Base-by-base conservation (phyloP, 2,113 vertebrate genomes). In the Delphinus delphis region DNA sequence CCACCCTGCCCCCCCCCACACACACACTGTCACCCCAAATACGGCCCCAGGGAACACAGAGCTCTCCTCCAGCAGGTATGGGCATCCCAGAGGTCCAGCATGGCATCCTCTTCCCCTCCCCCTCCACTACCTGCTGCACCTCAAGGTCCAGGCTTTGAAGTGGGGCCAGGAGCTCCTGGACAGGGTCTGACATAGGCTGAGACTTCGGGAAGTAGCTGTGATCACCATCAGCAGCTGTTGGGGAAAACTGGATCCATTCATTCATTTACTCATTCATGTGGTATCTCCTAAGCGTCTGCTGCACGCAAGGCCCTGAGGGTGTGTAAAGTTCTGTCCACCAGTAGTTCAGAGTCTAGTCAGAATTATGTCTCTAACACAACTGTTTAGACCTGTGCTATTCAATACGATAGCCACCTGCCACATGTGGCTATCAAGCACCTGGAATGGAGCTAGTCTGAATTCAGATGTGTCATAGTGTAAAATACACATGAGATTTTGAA, bases 321-420 rank as follows among this genome's bases (percentile, higher is more conserved):
- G 13, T 36, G 26, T n/a, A 4, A 67, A 20, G 31, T 28, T 62
- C 73, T 58, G 58, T n/a, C 25, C 41, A 77, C 74, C 15, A 5
- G 17, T 0, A 38, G n/a, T 21, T 89, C 67, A n/a, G 47, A 44
- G 25, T 50, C 65, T 36, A 11, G 10, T 7, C n/a, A 63, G n/a
- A 55, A 26, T 26, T 31, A 0, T 21, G 14, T 14, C 36, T 88
- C 83, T 58, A 28, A 62, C 2, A 31, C 31, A 88, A 8, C 60
- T 25, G 63, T 25, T 33, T 31, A 65, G 36, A 67, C 20, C 74
- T 1, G 1, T 12, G 5, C 73, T 17, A 31, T 73, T 50, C 65
- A 8, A 5, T 1, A 33, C 0, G 0, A 62, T 38, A 31, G 62
- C 53, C 36, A 11, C 20, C 8, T 0, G 23, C n/a, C 68, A 44